Conservation (phyloP, 2,797 vertebrate genomes). For the Syndactyla subalaris region DNA sequence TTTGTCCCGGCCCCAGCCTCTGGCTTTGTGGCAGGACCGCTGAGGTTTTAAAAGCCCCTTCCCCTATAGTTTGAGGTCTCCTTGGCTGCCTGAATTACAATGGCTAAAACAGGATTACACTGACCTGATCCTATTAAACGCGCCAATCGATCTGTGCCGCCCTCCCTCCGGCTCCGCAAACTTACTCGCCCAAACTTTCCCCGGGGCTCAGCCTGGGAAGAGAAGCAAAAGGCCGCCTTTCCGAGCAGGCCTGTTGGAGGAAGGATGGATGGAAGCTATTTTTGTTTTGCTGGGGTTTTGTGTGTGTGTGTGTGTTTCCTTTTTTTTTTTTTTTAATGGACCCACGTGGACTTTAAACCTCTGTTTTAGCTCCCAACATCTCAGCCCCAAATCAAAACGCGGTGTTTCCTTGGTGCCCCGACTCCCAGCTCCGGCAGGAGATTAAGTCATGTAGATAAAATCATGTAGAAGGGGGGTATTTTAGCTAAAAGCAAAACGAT, state of each 20-base stretch:
- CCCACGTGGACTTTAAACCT: not conserved
- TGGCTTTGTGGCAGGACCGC: conserved; percentile 74
- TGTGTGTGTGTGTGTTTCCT: too few relatives aligned
- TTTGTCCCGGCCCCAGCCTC: conserved; percentile 78
- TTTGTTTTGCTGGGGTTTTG: not conserved
- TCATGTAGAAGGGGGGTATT: not conserved
- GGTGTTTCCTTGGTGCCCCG: not conserved
- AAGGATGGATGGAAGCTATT: not conserved
- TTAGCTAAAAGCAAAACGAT: not conserved
- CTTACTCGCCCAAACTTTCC: conserved; percentile 60
- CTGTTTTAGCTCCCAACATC: not conserved
- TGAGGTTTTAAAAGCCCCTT: conserved; percentile 72
- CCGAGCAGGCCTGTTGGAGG: not conserved
- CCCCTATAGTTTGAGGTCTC: conserved; percentile 72
- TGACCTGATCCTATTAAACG: conserved; percentile 82
- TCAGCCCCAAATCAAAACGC: rapidly evolving
- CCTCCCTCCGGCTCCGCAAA: conserved; percentile 67
- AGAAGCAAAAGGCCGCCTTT: not conserved
- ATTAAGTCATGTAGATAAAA: not conserved
- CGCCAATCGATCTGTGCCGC: conserved; percentile 66
- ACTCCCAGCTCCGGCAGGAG: not conserved
- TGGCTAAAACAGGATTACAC: conserved; percentile 85
- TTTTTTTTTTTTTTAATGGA: not conserved
- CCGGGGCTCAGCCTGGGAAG: not conserved
- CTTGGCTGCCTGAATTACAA: conserved; percentile 78